Evolutionary conservation across 2,797 vertebrate species (phyloP).

Genomic region (Falco novaeseelandiae): DNA sequence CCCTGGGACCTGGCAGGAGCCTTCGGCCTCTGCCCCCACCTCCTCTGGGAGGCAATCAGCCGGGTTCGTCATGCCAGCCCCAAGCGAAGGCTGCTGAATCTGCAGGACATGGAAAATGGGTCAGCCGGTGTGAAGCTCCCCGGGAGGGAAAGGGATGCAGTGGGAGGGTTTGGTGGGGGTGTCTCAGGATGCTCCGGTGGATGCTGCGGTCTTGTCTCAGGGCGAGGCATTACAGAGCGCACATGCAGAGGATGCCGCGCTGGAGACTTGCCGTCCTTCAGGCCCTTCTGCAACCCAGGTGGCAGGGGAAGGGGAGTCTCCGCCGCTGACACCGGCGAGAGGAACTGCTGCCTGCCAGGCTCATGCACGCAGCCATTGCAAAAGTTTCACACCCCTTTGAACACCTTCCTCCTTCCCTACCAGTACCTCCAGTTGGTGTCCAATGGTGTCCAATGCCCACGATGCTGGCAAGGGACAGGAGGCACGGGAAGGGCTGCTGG

Average conservation of each 20-base stretch:
- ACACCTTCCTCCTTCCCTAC: neutral
- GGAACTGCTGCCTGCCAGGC: neutral
- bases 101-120: accelerated
- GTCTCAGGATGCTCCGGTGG: neutral
- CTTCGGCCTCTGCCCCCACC: neutral
- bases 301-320: neutral
- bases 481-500: neutral
- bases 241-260: accelerated
- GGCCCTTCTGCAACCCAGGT: neutral
- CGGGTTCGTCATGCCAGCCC: accelerated
- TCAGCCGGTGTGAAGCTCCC: accelerated
- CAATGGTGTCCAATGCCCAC: accelerated
- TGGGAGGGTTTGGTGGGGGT: neutral
- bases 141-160: neutral
- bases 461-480: accelerated
- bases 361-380: neutral
- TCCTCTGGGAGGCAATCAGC: neutral
- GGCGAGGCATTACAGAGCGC: neutral
- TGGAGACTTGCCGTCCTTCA: neutral
- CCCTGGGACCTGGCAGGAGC: accelerated
- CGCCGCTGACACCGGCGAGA: accelerated
- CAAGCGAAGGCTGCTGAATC: neutral
- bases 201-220: neutral
- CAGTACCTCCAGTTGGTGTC: neutral
- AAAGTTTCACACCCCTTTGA: neutral